Evolutionary conservation across 1,140 invertebrate species (phyloP).

Genomic region (Leptopilina clavipes): DNA sequence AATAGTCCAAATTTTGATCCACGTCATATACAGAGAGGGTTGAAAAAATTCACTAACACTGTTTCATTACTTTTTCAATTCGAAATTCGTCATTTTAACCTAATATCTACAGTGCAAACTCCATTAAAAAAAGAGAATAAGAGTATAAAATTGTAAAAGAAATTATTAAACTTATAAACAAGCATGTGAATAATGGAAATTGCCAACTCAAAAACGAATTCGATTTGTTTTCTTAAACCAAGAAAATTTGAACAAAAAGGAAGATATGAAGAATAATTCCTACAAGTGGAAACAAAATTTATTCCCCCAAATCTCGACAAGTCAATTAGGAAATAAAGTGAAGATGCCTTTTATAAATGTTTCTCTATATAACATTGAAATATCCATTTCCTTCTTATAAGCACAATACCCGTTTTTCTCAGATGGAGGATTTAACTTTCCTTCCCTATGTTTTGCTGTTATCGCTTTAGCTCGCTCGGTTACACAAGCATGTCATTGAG

Average conservation of each 20-base stretch:
- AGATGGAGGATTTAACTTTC: neutral
- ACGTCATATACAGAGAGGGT: neutral
- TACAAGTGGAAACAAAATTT: neutral
- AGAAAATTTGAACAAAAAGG: no score
- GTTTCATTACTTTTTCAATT: no score
- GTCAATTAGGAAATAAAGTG: neutral
- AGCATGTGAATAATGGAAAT: no score
- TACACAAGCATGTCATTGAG: slow-evolving; percentile 4
- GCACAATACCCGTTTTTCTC: neutral
- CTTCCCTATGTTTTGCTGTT: neutral
- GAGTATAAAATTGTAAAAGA: no score
- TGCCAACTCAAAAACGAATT: no score
- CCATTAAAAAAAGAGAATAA: no score
- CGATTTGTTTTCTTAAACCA: no score
- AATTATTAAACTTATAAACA: no score
- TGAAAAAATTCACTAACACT: no score
- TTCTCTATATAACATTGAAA: slow-evolving; percentile 15
- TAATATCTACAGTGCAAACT: no score
- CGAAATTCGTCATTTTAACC: no score
- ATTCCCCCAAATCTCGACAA: neutral
- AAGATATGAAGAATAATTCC: neutral
- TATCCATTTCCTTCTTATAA: neutral
- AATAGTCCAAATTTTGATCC: neutral
- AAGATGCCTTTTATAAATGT: neutral
- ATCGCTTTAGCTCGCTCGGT: neutral